Base-by-base conservation (phyloP, 2,797 vertebrate genomes). In the Gallinago nigripennis region DNA sequence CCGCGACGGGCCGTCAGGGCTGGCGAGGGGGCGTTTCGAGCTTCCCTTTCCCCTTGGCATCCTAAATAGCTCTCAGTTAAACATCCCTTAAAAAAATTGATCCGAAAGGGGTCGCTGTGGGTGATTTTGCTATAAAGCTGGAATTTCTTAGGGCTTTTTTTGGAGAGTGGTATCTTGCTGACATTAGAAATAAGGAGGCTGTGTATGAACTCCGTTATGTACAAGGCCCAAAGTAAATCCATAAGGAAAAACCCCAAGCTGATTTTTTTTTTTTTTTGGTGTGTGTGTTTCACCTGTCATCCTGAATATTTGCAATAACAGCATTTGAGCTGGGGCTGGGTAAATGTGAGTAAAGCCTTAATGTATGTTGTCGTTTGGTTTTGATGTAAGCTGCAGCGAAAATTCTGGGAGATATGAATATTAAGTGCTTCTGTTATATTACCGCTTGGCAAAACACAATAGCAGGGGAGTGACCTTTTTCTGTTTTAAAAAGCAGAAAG, bases 211-310 rank as follows among this genome's bases (percentile, higher is more conserved):
- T 15, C 18, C 13, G 0, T 50, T 31, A 6, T 7, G 1, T 57
- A 46, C 16, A 78, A 88, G 57, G 23, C 51, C 30, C 13, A 9
- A 30, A 81, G 18, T 54, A 50, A 78, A 73, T 31, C 21, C 0
- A 0, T 11, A 70, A 14, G 39, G 35, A 17, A 30, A 53, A 46
- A 9, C 1, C 0, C 2, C 3, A 21, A 16, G 27, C 2, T 39
- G 19, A 2, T 41, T 43, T 19, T 31, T 19, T 33, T 2, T 2
- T 35, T 5, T 6, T 12, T 54, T 24, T 31, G 39, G 24, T 50
- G 8, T 53, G 16, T 21, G 2, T 11, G 21, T 1, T 2, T 16
- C 6, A 3, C 8, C 6, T 35, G 6, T 28, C 20, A 3, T n/a
- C 23, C 4, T 33, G n/a, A 51, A 15, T 54, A n/a, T 48, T 53